Percentiles rank a stretch among this genome's conserved stretches.
Conservation (phyloP, 2,797 vertebrate species). For the Hydrocynus forskahlii region DNA sequence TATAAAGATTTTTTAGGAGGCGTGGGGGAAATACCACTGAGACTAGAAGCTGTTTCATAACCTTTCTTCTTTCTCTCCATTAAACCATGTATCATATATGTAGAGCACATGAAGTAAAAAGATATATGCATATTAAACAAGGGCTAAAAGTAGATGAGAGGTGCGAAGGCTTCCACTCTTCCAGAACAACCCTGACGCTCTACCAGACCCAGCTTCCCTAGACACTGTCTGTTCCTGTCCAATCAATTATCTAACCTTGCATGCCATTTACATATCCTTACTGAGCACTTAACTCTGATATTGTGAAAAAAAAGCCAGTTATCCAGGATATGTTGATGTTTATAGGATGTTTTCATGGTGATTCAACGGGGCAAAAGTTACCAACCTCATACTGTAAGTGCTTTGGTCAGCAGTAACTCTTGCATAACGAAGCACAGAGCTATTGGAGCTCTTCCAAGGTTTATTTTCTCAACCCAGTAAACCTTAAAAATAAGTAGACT, state of each 20-base stretch:
- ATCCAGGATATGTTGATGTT: neutral
- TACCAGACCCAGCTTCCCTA: neutral
- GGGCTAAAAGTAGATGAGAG: neutral
- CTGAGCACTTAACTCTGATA: neutral
- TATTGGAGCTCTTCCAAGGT: neutral
- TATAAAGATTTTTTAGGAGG: neutral
- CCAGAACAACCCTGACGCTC: neutral
- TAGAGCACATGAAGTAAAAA: neutral
- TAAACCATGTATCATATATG: neutral
- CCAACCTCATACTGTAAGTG: neutral
- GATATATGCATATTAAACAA: neutral
- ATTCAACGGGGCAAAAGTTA: neutral
- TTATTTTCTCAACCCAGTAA: neutral
- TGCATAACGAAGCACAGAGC: neutral
- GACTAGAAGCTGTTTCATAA: neutral
- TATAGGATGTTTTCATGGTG: neutral
- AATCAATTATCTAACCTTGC: neutral
- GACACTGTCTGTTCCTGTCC: neutral
- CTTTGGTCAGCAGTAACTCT: neutral
- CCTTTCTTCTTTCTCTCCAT: neutral
- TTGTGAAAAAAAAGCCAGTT: neutral
- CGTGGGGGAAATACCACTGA: neutral
- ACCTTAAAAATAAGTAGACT: neutral
- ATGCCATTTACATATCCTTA: neutral
- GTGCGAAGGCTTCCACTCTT: neutral